phyloP scores from a whole-genome alignment of 2,797 vertebrate species.

The Smutsia temminckii region DNA sequence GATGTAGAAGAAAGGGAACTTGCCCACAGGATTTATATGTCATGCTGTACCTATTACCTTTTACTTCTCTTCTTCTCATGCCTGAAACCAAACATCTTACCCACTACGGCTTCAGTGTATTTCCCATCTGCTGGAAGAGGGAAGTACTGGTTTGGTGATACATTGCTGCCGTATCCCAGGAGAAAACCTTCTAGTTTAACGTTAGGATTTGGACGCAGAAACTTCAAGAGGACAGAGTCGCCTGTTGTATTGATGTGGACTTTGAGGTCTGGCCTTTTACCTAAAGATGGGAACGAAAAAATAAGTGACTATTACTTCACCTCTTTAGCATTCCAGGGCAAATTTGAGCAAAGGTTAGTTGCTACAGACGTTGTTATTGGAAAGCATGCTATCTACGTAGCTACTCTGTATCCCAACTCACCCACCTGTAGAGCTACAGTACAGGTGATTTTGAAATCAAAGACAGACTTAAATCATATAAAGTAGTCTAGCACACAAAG shows the following conservation, averaged over 20 bases:
- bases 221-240: constrained; percentile 94
- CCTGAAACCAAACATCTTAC: constrained; percentile 84
- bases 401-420: background rate
- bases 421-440: background rate
- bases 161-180: constrained; percentile 94
- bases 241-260: constrained; percentile 94
- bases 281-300: constrained; percentile 79
- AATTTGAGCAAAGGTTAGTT: background rate
- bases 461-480: background rate
- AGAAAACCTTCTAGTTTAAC: constrained; percentile 95
- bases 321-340: background rate
- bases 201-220: constrained; percentile 88
- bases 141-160: constrained; percentile 95
- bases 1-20: background rate
- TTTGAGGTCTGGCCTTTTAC: constrained; percentile 92
- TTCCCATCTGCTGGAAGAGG: constrained; percentile 92
- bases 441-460: background rate
- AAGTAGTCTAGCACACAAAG: background rate
- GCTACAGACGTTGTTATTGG: background rate
- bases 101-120: constrained; percentile 91
- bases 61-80: background rate
- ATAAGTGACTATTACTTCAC: background rate
- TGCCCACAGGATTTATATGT: background rate
- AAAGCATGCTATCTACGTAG: background rate
- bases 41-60: background rate